Percentiles rank a stretch among this genome's conserved stretches.
Conservation (phyloP, 1,140 invertebrate genomes). For the Drosophila obscura region DNA sequence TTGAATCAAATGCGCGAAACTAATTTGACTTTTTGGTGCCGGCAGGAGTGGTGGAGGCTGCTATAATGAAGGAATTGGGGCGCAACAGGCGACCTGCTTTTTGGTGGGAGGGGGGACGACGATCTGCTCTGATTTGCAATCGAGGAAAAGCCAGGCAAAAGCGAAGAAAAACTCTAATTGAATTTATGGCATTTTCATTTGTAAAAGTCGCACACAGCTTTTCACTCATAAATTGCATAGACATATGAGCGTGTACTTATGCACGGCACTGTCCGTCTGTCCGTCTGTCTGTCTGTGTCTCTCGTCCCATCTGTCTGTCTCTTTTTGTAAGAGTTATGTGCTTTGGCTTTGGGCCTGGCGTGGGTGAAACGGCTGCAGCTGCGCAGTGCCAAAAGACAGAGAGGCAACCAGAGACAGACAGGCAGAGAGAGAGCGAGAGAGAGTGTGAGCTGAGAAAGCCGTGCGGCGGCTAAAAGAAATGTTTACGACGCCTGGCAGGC, state of each 20-base stretch:
- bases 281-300: not conserved
- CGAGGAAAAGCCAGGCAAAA: constrained; percentile 25
- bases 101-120: constrained; percentile 1
- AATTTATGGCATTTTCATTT: constrained; percentile 76
- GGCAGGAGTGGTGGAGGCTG: constrained; percentile 15
- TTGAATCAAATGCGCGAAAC: constrained; percentile 74
- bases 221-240: constrained; percentile 76
- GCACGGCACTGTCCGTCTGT: constrained; percentile 1
- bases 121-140: constrained; percentile 73
- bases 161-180: constrained; percentile 61
- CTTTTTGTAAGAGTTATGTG: constrained; percentile 50
- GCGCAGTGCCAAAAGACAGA: constrained; percentile 44
- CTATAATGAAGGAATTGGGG: constrained; percentile 54
- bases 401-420: not conserved
- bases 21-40: constrained; percentile 65
- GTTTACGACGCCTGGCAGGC: constrained; percentile 76
- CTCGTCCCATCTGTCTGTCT: constrained; percentile 7
- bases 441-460: constrained; percentile 56
- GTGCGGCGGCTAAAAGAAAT: constrained; percentile 65
- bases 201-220: constrained; percentile 61
- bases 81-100: constrained; percentile 62
- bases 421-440: constrained; percentile 8
- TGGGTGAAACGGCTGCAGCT: constrained; percentile 78
- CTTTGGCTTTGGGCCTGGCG: constrained; percentile 65
- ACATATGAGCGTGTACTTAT: constrained; percentile 56